A percentile compares a stretch with the other conserved stretches of the same genome.
phyloP scores from a whole-genome alignment of 2,797 vertebrate genomes.

The Silurus aristotelis region DNA sequence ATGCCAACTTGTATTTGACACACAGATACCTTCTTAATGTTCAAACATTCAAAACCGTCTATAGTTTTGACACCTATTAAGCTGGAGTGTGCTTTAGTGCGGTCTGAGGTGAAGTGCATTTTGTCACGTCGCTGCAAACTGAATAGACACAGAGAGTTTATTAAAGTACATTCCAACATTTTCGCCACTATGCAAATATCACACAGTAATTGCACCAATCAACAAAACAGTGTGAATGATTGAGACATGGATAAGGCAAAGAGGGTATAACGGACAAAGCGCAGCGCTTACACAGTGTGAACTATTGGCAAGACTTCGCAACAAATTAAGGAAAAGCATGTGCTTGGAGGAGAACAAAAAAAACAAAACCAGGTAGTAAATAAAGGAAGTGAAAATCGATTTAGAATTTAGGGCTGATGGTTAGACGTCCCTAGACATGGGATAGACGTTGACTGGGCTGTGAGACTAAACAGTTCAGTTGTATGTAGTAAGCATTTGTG shows the following conservation, averaged over 20 bases:
- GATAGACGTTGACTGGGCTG: not conserved
- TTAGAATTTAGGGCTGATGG: not conserved
- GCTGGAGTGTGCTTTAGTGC: too few relatives aligned
- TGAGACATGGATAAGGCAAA: not conserved
- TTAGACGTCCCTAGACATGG: too few relatives aligned
- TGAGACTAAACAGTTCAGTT: not conserved
- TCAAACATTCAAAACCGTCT: too few relatives aligned
- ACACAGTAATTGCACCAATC: not conserved
- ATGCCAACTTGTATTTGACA: too few relatives aligned
- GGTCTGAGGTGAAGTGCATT: too few relatives aligned
- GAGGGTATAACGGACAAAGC: not conserved
- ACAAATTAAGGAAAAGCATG: not conserved
- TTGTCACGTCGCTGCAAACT: too few relatives aligned
- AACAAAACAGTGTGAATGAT: not conserved
- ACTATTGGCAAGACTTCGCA: not conserved
- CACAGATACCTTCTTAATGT: too few relatives aligned
- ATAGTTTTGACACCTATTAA: too few relatives aligned
- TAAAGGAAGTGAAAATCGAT: not conserved
- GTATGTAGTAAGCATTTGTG: too few relatives aligned
- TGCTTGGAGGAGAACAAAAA: not conserved
- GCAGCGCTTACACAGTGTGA: not conserved
- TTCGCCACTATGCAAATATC: not conserved
- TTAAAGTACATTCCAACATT: not conserved
- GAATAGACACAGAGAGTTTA: not conserved
- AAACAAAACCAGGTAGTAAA: not conserved